Conservation (phyloP, 2,113 vertebrate species). For the Mesocricetus auratus region DNA sequence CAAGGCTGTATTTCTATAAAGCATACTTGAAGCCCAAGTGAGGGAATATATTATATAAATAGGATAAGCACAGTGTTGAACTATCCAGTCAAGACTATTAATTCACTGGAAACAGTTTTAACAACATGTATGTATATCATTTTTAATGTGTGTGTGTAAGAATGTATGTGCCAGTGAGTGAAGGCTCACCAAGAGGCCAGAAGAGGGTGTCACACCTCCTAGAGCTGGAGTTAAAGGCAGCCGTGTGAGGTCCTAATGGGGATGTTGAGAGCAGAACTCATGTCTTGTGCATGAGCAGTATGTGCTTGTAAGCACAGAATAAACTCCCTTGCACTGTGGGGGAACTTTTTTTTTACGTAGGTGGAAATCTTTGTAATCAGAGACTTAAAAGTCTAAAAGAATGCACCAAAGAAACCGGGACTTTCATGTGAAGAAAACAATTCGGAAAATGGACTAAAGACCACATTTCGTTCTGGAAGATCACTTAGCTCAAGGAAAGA, state of each 20-base stretch:
- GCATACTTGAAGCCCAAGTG: constrained; percentile 7
- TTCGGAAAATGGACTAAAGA: neutral
- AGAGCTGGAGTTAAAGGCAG: neutral
- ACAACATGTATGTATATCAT: neutral
- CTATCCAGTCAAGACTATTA: neutral
- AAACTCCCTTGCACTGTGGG: neutral
- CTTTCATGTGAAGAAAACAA: neutral
- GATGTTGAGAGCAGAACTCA: no score
- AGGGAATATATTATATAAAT: neutral
- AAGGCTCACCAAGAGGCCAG: neutral
- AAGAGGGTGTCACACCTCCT: neutral
- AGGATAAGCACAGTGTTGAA: neutral
- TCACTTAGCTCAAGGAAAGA: neutral
- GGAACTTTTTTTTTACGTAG: neutral
- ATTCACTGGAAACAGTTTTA: neutral
- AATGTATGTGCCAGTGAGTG: neutral
- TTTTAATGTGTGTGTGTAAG: neutral
- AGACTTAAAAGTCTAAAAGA: neutral
- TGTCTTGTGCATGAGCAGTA: neutral
- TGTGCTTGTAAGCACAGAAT: neutral
- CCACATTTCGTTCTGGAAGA: neutral
- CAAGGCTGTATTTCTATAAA: neutral
- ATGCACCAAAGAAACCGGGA: neutral
- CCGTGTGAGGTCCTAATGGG: neutral
- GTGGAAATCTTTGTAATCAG: neutral